Base-by-base conservation (phyloP, 2,888 invertebrate species). In the Teleiodes luculella region DNA sequence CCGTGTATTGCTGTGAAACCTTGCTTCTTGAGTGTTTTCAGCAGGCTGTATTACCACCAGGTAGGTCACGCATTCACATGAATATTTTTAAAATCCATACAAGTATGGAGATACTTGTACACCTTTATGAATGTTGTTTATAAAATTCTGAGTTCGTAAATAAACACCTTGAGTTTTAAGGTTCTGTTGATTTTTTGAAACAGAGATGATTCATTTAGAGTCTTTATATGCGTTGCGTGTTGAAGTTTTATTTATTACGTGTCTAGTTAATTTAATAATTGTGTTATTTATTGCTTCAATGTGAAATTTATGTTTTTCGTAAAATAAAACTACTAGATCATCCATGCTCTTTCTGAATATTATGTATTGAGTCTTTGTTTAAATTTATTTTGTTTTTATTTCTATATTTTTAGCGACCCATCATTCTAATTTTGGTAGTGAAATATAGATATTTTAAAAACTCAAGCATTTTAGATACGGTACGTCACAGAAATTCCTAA, bases 401-500 rank as follows among this genome's bases (percentile, higher is more conserved):
- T n/a, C n/a, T n/a, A n/a, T n/a, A n/a, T n/a, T n/a, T n/a, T n/a
- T n/a, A n/a, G n/a, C n/a, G n/a, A n/a, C n/a, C n/a, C n/a, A n/a
- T n/a, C n/a, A n/a, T n/a, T n/a, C n/a, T n/a, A n/a, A n/a, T n/a
- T n/a, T n/a, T n/a, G n/a, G n/a, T n/a, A n/a, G n/a, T n/a, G n/a
- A n/a, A n/a, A n/a, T n/a, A 24, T 3, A 6, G 24, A 6, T 24
- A 4, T 4, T 24, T 24, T 24, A 24, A 4, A 24, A 24, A 24
- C 6, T 24, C 6, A 6, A 24, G 24, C 24, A 4, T 24, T 33
- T 55, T 55, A 14, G 76, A 70, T 72, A 77, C 76, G 78, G 79
- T 82, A 80, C 60, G 72, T 68, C 75, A 75, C 74, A 57, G 59
- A 63, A 73, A 74, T 72, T 74, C 73, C 74, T 76, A 80, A 83